phyloP scores from a whole-genome alignment of 2,113 vertebrate genomes.

The Xenopus borealis region DNA sequence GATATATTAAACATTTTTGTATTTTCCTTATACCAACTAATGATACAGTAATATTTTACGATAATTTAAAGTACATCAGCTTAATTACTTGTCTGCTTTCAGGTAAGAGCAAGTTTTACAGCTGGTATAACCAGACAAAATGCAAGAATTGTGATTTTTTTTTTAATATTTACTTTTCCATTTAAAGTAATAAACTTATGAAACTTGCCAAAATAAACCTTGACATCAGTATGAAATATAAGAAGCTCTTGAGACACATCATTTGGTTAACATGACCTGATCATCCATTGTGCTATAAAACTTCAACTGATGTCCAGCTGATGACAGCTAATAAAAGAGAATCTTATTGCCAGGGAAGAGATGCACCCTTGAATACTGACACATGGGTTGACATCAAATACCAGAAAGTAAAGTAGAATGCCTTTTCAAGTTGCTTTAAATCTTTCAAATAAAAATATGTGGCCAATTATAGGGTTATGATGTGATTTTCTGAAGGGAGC shows the following conservation, averaged over 20 bases:
- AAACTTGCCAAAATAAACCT: constrained; percentile 42
- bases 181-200: constrained; percentile 25
- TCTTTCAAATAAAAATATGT: constrained; percentile 22
- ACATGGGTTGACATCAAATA: constrained; percentile 42
- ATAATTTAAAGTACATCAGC: background rate
- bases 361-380: constrained; percentile 45
- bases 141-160: background rate
- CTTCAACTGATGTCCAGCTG: constrained; percentile 38
- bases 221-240: constrained; percentile 45
- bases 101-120: background rate
- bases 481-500: background rate
- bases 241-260: constrained; percentile 37
- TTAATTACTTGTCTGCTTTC: background rate
- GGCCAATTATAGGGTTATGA: constrained; percentile 26
- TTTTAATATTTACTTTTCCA: constrained; percentile 17
- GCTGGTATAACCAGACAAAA: background rate
- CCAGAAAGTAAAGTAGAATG: constrained; percentile 26
- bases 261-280: constrained; percentile 45
- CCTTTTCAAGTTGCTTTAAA: constrained; percentile 33
- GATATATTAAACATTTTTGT: too few species aligned
- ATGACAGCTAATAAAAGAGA: constrained; percentile 46
- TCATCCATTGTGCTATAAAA: constrained; percentile 45
- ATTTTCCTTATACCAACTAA: too few species aligned
- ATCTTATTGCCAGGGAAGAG: constrained; percentile 34
- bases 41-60: too few species aligned